These are phyloP conservation scores for Lacerta agilis DNA, from an alignment of 2,797 vertebrate species.

Conservation along the genomic window DNA sequence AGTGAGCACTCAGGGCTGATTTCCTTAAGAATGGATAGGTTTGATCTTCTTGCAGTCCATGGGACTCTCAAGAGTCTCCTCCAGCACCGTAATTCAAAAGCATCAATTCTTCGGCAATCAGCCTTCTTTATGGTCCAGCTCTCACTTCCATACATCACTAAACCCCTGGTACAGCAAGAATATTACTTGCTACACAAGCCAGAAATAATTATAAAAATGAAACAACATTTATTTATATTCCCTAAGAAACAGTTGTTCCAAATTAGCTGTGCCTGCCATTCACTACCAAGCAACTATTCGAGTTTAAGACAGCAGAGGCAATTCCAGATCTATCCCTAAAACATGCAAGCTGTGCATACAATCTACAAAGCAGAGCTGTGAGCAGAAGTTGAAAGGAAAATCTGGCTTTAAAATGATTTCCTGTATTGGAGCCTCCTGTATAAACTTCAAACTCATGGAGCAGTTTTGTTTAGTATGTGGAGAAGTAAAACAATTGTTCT, in stretches of 20 bases:
- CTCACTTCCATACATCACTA: no score
- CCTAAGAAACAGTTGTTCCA: neutral
- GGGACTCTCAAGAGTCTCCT: no score
- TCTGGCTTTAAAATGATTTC: neutral
- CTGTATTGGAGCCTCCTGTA: neutral
- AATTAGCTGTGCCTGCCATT: neutral
- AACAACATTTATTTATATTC: neutral
- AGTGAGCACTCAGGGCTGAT: no score
- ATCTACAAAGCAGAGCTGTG: neutral
- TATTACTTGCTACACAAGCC: neutral
- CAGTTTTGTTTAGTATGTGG: neutral
- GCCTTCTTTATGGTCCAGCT: no score
- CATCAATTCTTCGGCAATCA: no score
- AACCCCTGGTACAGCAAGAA: neutral
- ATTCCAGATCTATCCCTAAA: neutral
- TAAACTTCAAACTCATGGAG: neutral
- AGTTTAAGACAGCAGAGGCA: neutral
- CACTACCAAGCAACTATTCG: neutral
- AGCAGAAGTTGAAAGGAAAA: neutral
- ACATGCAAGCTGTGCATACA: neutral
- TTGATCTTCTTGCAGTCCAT: no score
- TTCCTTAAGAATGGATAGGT: no score
- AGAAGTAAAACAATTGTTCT: neutral
- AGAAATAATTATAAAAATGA: neutral
- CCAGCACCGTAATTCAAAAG: no score